Conservation (phyloP, 2,888 invertebrate species). For the Erebia epiphron region DNA sequence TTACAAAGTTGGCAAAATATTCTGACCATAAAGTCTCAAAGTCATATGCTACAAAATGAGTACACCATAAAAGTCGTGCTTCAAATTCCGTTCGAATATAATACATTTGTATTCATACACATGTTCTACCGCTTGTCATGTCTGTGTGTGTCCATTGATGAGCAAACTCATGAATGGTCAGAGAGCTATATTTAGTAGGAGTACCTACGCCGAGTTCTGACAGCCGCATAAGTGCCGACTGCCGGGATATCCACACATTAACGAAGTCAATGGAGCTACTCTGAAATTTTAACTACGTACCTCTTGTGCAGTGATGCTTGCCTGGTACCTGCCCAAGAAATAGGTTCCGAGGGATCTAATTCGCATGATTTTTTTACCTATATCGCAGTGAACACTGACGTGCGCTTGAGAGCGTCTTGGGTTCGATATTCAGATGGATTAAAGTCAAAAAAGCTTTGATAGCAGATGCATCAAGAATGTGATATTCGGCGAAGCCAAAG, state of each 20-base stretch:
- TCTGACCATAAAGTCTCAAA: too few species aligned
- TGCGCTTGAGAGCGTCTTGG: too few species aligned
- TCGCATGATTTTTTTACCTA: too few species aligned
- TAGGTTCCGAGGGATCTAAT: too few species aligned
- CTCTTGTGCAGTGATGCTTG: too few species aligned
- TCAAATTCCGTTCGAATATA: constrained; percentile 1
- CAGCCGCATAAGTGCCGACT: constrained; percentile 18
- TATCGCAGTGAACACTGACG: too few species aligned
- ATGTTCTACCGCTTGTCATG: neutral
- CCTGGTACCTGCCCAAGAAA: too few species aligned
- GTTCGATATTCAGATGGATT: neutral
- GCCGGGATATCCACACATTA: neutral
- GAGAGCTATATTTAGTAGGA: constrained; percentile 32
- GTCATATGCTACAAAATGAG: neutral
- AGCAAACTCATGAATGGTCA: constrained; percentile 31
- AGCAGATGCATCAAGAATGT: too few species aligned
- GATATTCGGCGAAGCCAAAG: too few species aligned
- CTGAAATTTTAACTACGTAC: neutral
- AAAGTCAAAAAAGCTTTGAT: neutral
- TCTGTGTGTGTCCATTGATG: constrained; percentile 29
- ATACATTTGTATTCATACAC: neutral
- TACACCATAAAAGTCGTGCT: neutral
- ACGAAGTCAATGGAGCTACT: neutral
- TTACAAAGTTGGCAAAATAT: too few species aligned
- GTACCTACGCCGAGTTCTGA: constrained; percentile 5